Evolutionary conservation across 2,888 invertebrate species (phyloP).

Genomic region (Acanthosepion esculentum): DNA sequence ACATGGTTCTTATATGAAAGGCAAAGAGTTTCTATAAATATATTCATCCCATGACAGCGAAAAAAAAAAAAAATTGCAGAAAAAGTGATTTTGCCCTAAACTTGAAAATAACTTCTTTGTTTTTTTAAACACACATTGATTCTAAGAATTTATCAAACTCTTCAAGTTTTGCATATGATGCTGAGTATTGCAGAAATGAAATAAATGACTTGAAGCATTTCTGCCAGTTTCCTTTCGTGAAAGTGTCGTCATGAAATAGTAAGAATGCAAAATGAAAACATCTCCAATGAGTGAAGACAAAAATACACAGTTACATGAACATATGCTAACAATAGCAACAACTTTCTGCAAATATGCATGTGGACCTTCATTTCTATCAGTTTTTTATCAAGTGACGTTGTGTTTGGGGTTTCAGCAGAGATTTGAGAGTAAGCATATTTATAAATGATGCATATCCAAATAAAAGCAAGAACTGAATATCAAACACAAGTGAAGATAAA

Average conservation of each 20-base stretch:
- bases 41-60: no score
- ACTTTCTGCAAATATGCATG: background rate
- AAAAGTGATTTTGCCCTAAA: no score
- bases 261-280: background rate
- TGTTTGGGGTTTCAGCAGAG: background rate
- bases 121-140: no score
- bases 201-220: background rate
- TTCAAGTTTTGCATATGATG: no score
- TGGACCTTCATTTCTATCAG: background rate
- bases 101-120: no score
- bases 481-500: background rate
- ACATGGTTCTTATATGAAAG: no score
- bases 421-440: background rate
- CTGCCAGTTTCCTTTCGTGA: background rate
- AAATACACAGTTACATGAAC: background rate
- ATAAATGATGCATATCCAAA: constrained; percentile 23
- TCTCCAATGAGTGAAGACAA: background rate
- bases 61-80: no score
- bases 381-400: background rate
- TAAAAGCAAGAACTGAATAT: background rate
- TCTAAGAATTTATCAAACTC: no score
- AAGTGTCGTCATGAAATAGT: background rate
- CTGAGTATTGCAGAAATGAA: no score
- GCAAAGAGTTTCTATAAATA: no score
- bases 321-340: background rate